Evolutionary conservation across 2,888 invertebrate genomes (phyloP), one percentile per base, ranked within the genome.

Genomic region (Pristionchus mayeri): DNA sequence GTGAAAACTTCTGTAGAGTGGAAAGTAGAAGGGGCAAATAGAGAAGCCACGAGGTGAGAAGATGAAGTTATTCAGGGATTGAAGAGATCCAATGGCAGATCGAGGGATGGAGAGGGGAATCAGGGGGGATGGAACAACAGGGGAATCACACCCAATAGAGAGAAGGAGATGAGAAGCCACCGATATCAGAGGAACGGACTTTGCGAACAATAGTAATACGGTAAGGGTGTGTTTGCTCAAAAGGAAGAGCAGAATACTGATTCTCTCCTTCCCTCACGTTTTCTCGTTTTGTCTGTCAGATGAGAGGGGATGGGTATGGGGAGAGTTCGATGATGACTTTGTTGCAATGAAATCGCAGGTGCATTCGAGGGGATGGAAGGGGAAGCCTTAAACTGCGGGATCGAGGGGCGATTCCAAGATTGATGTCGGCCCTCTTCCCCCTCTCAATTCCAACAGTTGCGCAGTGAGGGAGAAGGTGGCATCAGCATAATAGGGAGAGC

Each of bases 391-490:
- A 63, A 63, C 63, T 63, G 63, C 63, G 63, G 63, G 63, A 63
- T n/a, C 63, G 30, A 34, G 63, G 54, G 71, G 71, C 24, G 71
- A 71, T 44, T 78, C 50, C 50, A 78, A 78, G 50, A 48, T 50
- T 78, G 76, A 78, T 50, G 76, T 44, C 16, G 24, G 16, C 44
- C 9, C 44, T 13, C 44, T 9, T 40, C 40, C 11, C 40, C 2
- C 48, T 78, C 44, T 76, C 76, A 78, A 78, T 50, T 78, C 50
- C 30, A 78, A 78, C 76, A 78, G 71, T 71, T 71, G 71, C 71
- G 40, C 71, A 71, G 40, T n/a, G 37, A n/a, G 7, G 16, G 13
- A 54, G 63, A 44, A n/a, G 76, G 48, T 27, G 30, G 30, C 76
- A 76, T 76, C 76, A 76, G 50, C 76, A 76, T 76, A 76, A 76